phyloP scores from a whole-genome alignment of 2,113 vertebrate genomes.

The Hypanus sabinus region DNA sequence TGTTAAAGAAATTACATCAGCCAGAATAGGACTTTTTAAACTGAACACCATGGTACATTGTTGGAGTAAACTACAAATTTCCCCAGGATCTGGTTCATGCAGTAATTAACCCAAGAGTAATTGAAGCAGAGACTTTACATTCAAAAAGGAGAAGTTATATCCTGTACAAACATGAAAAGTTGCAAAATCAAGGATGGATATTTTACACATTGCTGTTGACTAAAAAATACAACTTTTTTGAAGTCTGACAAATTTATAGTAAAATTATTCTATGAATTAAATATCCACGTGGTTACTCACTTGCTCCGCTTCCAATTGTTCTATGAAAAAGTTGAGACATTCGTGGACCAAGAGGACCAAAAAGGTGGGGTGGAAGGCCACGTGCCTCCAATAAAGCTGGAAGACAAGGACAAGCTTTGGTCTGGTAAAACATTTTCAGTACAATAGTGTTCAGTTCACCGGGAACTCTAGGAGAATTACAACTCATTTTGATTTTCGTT shows the following conservation, averaged over 20 bases:
- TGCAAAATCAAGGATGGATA: not conserved
- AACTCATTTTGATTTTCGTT: not conserved
- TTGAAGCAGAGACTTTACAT: not conserved
- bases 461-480: not conserved
- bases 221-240: not conserved
- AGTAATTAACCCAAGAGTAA: not conserved
- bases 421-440: not conserved
- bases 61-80: not conserved
- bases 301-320: conserved; percentile 98
- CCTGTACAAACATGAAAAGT: not conserved
- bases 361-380: conserved; percentile 96
- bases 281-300: conserved; percentile 59
- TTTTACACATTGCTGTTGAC: not conserved
- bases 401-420: conserved; percentile 44
- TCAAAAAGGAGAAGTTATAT: not conserved
- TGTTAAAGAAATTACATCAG: not conserved
- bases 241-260: not conserved
- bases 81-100: not conserved
- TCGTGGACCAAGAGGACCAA: conserved; percentile 92
- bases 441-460: not conserved
- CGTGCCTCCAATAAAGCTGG: conserved; percentile 92
- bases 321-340: conserved; percentile 99
- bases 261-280: not conserved
- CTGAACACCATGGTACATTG: not conserved
- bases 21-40: not conserved